Percentiles rank a stretch among this genome's conserved stretches.
These are phyloP conservation scores for Andrena marginata DNA, from an alignment of 2,888 invertebrate genomes.

Conservation along the genomic window DNA sequence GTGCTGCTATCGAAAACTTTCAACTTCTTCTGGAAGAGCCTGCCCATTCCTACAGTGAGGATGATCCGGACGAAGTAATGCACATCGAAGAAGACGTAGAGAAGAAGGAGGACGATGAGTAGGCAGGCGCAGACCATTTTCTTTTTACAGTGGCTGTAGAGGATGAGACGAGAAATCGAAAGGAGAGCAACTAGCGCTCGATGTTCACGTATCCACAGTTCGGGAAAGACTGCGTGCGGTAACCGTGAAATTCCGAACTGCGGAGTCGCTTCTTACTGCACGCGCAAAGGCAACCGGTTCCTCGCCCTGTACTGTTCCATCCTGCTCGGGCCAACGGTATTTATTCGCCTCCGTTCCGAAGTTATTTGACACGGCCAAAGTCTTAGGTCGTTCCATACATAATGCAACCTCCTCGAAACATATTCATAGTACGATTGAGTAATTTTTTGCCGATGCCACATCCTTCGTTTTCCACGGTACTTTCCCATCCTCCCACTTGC, in stretches of 20 bases:
- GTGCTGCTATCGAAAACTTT: slow-evolving; percentile 90
- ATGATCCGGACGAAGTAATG: slow-evolving; percentile 91
- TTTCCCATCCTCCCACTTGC: background rate
- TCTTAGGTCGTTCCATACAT: background rate
- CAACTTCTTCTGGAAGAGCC: slow-evolving; percentile 89
- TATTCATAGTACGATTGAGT: background rate
- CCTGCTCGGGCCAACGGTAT: background rate
- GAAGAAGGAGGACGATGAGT: slow-evolving; percentile 85
- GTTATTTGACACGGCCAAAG: background rate
- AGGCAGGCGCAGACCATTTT: slow-evolving; percentile 76
- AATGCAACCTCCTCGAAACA: background rate
- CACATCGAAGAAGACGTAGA: slow-evolving; percentile 92
- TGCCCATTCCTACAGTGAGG: slow-evolving; percentile 90
- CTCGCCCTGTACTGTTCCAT: background rate
- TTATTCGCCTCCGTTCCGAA: background rate
- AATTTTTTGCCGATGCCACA: background rate
- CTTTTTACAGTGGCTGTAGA: background rate
- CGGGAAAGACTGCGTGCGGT: slow-evolving; percentile 48
- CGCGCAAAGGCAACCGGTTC: slow-evolving; percentile 45
- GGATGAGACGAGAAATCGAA: background rate
- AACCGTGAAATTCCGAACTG: slow-evolving; percentile 36
- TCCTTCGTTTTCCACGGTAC: background rate
- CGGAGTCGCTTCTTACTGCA: slow-evolving; percentile 16
- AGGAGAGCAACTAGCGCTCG: slow-evolving; percentile 2
- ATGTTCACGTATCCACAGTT: slow-evolving; percentile 34